Conservation (phyloP, 2,888 invertebrate species). For the Standfussiana lucernea region DNA sequence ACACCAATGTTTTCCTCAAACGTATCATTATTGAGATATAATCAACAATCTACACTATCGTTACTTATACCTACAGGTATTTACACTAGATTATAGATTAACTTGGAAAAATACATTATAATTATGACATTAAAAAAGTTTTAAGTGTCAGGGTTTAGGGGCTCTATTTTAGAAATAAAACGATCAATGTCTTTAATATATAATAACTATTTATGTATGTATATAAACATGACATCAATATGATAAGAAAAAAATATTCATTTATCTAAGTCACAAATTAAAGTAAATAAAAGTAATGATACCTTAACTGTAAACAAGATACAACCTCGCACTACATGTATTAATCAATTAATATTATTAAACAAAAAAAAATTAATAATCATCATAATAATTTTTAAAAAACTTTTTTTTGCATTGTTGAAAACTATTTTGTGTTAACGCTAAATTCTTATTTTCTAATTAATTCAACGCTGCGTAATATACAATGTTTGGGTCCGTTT, state of each 20-base stretch:
- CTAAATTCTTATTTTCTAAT: constrained; percentile 78
- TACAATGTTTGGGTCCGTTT: constrained; percentile 86
- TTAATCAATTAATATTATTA: constrained; percentile 72
- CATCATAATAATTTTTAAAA: constrained; percentile 73
- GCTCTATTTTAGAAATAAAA: constrained; percentile 79
- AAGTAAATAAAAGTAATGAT: constrained; percentile 78
- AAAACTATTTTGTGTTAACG: constrained; percentile 79
- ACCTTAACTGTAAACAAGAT: constrained; percentile 83
- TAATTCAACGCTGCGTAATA: constrained; percentile 80
- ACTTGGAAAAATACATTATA: no score
- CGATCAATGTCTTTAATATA: constrained; percentile 85
- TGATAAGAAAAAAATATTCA: constrained; percentile 88
- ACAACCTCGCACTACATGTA: constrained; percentile 89
- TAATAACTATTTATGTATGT: constrained; percentile 91
- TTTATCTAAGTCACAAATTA: constrained; percentile 88
- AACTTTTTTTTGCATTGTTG: constrained; percentile 73
- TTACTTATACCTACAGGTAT: background rate
- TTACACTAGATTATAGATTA: background rate
- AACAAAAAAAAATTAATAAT: constrained; percentile 63
- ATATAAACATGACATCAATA: constrained; percentile 89
- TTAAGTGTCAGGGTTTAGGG: background rate
- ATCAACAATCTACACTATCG: background rate
- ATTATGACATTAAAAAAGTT: no score
- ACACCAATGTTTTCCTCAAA: background rate
- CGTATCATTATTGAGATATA: constrained; percentile 1